Conservation (phyloP, 2,888 invertebrate genomes). For the Amiota mariae region DNA sequence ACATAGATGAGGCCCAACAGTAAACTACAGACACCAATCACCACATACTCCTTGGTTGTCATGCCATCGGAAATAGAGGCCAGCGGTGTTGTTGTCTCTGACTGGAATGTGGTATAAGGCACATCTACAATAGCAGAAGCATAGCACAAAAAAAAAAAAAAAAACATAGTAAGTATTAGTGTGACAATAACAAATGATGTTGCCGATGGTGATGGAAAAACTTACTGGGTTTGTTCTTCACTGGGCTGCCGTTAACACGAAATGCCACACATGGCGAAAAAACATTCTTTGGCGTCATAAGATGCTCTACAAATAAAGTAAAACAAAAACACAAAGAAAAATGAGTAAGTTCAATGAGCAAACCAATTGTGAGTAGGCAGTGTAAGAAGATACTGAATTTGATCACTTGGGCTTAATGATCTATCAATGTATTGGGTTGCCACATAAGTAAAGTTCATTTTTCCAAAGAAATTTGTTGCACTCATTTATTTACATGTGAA, state of each 20-base stretch:
- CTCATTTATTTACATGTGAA: not conserved
- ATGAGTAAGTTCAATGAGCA: not conserved
- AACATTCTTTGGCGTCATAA: conserved; percentile 76
- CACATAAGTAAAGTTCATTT: no score
- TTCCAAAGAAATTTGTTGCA: no score
- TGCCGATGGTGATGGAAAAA: conserved; percentile 37
- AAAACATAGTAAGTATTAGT: not conserved
- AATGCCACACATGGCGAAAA: conserved; percentile 91
- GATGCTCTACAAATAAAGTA: conserved; percentile 47
- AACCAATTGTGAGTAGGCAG: no score
- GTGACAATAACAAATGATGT: not conserved
- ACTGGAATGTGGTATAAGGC: conserved; percentile 85
- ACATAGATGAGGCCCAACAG: conserved; percentile 91
- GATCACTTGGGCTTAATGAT: no score
- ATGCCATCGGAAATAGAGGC: conserved; percentile 78
- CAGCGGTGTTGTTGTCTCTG: conserved; percentile 77
- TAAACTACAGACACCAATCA: conserved; percentile 87
- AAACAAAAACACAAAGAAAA: not conserved
- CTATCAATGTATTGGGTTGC: no score
- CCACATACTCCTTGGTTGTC: conserved; percentile 84
- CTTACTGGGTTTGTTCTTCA: conserved; percentile 79
- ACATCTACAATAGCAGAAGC: conserved; percentile 76
- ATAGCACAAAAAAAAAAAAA: not conserved
- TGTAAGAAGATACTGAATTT: no score
- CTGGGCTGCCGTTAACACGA: conserved; percentile 87